phyloP scores from a whole-genome alignment of 2,888 invertebrate genomes.

The Callinectes sapidus region DNA sequence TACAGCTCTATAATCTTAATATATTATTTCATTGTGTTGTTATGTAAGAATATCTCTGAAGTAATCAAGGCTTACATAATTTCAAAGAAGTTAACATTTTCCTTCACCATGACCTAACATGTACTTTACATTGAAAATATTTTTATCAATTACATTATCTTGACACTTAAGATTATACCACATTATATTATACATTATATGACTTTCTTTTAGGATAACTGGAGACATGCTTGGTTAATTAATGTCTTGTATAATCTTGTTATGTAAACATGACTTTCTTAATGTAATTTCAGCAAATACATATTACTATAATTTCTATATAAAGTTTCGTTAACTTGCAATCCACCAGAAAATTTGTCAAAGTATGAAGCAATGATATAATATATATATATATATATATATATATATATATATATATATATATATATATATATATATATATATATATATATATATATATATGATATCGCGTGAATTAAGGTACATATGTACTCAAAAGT shows the following conservation, averaged over 20 bases:
- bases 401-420: too few relatives aligned
- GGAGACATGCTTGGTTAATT: neutral
- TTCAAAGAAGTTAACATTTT: neutral
- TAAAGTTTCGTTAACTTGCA: neutral
- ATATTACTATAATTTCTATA: neutral
- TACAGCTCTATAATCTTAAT: neutral
- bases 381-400: too few relatives aligned
- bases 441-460: too few relatives aligned
- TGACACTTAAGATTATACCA: neutral
- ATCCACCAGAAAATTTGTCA: neutral
- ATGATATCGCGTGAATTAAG: too few relatives aligned
- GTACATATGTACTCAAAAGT: too few relatives aligned
- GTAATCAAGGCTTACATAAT: neutral
- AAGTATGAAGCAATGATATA: too few relatives aligned
- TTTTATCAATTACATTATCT: neutral
- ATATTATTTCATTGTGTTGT: neutral
- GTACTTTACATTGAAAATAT: too few relatives aligned
- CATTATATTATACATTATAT: neutral
- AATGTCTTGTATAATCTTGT: conserved; percentile 6
- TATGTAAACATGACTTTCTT: conserved; percentile 32
- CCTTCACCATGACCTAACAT: neutral
- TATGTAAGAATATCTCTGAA: neutral
- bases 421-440: too few relatives aligned
- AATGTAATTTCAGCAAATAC: conserved; percentile 15
- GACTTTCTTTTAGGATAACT: neutral